Evolutionary conservation across 1,140 invertebrate species (phyloP), one percentile per base, ranked within the genome.

Genomic region (Nephila pilipes): DNA sequence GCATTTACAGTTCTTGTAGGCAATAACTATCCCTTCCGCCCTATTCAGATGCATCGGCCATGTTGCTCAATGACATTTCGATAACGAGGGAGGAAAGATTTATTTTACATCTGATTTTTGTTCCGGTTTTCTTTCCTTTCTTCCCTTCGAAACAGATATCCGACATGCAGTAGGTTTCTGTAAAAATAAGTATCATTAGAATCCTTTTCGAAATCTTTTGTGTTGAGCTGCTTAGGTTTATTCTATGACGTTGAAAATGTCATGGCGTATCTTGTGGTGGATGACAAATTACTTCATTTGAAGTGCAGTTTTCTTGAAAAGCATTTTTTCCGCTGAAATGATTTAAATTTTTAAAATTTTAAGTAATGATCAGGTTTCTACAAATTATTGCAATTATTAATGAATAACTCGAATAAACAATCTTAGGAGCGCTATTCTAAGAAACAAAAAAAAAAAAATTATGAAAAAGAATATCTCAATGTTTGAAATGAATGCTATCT

Each of bases 81-180:
- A 75, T 75, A 75, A 75, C 65, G 25, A 75, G 65, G 29, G 14
- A 32, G 29, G 16, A 32, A 29, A 75, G 65, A 36, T 32, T 75
- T 75, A 75, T 75, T 75, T 75, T 75, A 2, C 12, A 75, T 75
- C 10, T 58, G 18, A 58, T 14, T 58, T 58, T 58, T 29, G 25
- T 75, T 65, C 60, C 60, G 60, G 60, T 29, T 75, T 46, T 83
- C 10, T 83, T 54, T 55, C 20, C 46, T 38, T 83, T 83, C 14
- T 14, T 38, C n/a, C 10, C 20, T n/a, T 20, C 3, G 54, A 54
- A 22, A 54, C 1, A 46, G 38, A 55, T 25, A n/a, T 83, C 60
- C 22, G 10, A 25, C 4, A 22, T 12, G 60, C 25, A 65, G n/a
- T 83, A 8, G 22, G 20, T 46, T 83, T 46, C 65, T 14, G 65